These are phyloP conservation scores for Melanotaenia boesemani DNA, from an alignment of 2,797 vertebrate genomes.

Conservation along the genomic window DNA sequence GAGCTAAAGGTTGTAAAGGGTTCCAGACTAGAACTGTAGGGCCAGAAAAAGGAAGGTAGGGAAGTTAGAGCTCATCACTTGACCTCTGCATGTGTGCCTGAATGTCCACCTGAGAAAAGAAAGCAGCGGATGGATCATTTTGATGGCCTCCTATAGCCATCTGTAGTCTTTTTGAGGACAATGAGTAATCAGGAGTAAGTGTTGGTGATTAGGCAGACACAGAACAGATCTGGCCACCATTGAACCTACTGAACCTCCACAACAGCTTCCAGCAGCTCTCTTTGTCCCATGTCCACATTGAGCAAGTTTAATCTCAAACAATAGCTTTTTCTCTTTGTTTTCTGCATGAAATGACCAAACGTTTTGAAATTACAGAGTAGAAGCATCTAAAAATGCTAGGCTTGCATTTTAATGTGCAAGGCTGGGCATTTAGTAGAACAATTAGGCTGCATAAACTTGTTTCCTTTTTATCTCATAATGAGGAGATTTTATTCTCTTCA, in stretches of 20 bases:
- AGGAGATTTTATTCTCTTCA: neutral
- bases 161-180: slow-evolving; percentile 62
- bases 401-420: neutral
- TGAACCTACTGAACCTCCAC: slow-evolving; percentile 42
- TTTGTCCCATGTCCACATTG: neutral
- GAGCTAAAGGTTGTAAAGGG: slow-evolving; percentile 7
- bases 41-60: slow-evolving; percentile 24
- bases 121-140: slow-evolving; percentile 44
- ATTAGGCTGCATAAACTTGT: neutral
- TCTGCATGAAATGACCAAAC: neutral
- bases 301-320: neutral
- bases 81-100: slow-evolving; percentile 63
- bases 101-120: slow-evolving; percentile 39
- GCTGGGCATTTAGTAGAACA: neutral
- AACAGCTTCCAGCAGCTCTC: slow-evolving; percentile 21
- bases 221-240: slow-evolving; percentile 33
- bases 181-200: slow-evolving; percentile 75
- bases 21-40: slow-evolving; percentile 31
- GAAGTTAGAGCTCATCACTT: slow-evolving; percentile 54
- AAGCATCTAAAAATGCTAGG: neutral
- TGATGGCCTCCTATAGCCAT: slow-evolving; percentile 65
- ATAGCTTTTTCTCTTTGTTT: neutral
- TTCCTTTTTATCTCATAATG: neutral
- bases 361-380: neutral
- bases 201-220: slow-evolving; percentile 67